Evolutionary conservation across 1,140 invertebrate species (phyloP).

Genomic region (Neodiprion fabricii): DNA sequence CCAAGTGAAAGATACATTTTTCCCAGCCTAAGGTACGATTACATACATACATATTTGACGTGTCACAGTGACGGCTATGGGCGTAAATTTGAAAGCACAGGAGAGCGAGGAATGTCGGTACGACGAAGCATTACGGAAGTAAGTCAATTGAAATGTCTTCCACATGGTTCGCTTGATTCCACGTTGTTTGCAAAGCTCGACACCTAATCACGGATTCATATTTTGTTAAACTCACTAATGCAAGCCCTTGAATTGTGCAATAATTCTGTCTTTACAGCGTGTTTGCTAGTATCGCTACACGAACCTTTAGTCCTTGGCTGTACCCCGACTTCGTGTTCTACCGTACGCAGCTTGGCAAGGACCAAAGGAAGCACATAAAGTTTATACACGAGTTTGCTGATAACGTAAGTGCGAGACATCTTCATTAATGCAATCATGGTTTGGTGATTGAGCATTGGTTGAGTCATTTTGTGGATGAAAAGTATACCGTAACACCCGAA

Average conservation of each 20-base stretch:
- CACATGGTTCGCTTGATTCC: too few species aligned
- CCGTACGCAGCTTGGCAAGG: not conserved
- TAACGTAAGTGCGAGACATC: not conserved
- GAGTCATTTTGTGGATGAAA: too few species aligned
- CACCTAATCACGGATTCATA: too few species aligned
- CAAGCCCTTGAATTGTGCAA: too few species aligned
- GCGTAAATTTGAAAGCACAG: constrained; percentile 23
- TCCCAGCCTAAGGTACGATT: not conserved
- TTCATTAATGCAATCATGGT: too few species aligned
- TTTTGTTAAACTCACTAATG: too few species aligned
- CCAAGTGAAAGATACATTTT: not conserved
- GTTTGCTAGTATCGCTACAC: not conserved
- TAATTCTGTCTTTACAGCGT: too few species aligned
- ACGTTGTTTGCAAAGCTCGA: too few species aligned
- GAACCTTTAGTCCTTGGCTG: not conserved
- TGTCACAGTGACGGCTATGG: constrained; percentile 28
- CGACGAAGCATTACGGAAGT: not conserved
- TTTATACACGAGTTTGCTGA: not conserved
- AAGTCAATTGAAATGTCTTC: not conserved
- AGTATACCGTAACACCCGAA: too few species aligned
- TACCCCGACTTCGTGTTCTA: not conserved
- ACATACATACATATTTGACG: not conserved
- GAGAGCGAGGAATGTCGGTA: constrained; percentile 1
- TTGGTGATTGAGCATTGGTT: too few species aligned
- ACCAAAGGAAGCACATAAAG: not conserved